Base-by-base conservation (phyloP, 1,140 invertebrate genomes). In the Megalonaias nervosa region DNA sequence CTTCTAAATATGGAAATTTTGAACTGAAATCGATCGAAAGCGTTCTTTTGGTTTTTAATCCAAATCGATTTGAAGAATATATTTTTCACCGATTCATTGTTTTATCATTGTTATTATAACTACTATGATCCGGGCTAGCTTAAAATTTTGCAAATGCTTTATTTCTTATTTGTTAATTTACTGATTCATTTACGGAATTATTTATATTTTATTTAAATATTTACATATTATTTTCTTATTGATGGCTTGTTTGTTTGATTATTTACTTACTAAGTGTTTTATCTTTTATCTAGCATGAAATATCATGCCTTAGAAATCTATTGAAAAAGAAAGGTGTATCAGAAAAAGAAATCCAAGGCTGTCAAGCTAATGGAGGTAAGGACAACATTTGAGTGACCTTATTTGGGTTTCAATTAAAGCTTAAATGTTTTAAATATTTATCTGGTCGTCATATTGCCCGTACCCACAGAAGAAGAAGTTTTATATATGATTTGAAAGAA, bases 261-360 rank as follows among this genome's bases (percentile, higher is more conserved):
- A 76, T 15, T 48, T 38, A 26, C 56, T 72, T 68, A 17, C n/a
- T 12, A 26, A 23, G 38, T 68, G 15, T 64, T 2, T 69, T 68
- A 62, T 62, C 26, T 64, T 58, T 67, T 56, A 79, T 80, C 16
- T 56, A 88, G 87, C 80, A 84, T 62, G 86, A 89, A 73, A 80
- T 85, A 57, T 84, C 84, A 21, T 82, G 85, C n/a, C 77, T 89
- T 16, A 85, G 86, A 62, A 84, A 85, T 55, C 67, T 89, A 31
- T 87, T 83, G 72, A 79, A 85, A 57, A 83, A 86, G 59, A 78
- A 83, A 67, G 87, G 86, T 6, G 86, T 85, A 23, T 80, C 81
- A 31, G 87, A 89, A 62, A 81, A 81, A 59, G 86, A 87, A 67
- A 87, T 89, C 55, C 82, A 81, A 11, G 69, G 73, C 14, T 89